These are phyloP conservation scores for Himalopsyche japonica DNA, from an alignment of 2,888 invertebrate genomes.

Conservation along the genomic window DNA sequence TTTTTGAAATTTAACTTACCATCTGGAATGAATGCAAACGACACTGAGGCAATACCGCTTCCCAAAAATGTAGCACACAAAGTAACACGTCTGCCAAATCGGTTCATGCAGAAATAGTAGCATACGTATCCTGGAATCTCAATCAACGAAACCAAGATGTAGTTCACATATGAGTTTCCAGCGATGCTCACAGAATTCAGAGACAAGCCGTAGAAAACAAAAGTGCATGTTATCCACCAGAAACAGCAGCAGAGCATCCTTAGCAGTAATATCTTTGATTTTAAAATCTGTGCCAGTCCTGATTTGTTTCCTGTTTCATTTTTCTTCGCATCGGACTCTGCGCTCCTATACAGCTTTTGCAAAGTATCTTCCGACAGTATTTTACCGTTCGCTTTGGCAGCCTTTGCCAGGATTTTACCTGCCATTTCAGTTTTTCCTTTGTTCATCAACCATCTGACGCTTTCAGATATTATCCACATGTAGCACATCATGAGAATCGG, in stretches of 20 bases:
- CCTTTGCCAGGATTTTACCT: slow-evolving; percentile 61
- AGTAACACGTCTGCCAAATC: slow-evolving; percentile 58
- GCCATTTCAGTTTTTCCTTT: slow-evolving; percentile 62
- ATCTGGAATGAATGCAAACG: slow-evolving; percentile 58
- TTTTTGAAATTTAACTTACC: slow-evolving; percentile 46
- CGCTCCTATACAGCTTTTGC: slow-evolving; percentile 50
- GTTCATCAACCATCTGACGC: slow-evolving; percentile 74
- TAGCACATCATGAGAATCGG: slow-evolving; percentile 69
- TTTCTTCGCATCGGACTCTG: background rate
- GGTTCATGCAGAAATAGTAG: slow-evolving; percentile 64
- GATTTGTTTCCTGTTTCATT: background rate
- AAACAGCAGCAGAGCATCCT: slow-evolving; percentile 69
- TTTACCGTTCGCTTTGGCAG: slow-evolving; percentile 67
- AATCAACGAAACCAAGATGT: slow-evolving; percentile 66
- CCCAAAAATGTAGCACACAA: slow-evolving; percentile 47
- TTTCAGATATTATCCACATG: slow-evolving; percentile 71
- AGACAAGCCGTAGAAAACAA: slow-evolving; percentile 79
- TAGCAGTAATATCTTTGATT: slow-evolving; percentile 57
- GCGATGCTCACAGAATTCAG: slow-evolving; percentile 73
- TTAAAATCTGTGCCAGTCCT: slow-evolving; percentile 48
- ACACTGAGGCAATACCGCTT: slow-evolving; percentile 58
- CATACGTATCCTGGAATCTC: slow-evolving; percentile 73
- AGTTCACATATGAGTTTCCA: slow-evolving; percentile 76
- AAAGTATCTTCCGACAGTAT: slow-evolving; percentile 57
- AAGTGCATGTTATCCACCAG: slow-evolving; percentile 75